phyloP scores from a whole-genome alignment of 2,888 invertebrate genomes.

The Strigamia crassipes region DNA sequence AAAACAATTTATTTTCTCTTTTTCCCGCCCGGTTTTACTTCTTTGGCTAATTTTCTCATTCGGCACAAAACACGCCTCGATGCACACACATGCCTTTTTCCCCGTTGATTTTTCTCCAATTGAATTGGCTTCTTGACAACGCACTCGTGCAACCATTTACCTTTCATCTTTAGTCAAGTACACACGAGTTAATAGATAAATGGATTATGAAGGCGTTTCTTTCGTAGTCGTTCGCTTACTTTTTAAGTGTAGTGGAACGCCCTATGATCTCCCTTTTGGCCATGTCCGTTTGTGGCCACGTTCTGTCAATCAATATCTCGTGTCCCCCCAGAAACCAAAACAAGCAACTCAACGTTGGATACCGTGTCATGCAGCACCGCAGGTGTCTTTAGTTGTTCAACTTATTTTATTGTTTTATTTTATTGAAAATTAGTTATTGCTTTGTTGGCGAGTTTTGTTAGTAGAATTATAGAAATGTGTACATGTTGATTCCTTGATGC shows the following conservation, averaged over 20 bases:
- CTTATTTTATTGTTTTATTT: not conserved
- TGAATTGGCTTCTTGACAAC: constrained; percentile 26
- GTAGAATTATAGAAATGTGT: not conserved
- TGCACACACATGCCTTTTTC: not conserved
- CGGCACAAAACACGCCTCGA: not conserved
- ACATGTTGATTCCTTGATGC: not conserved
- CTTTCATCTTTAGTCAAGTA: not conserved
- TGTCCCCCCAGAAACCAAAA: too few relatives aligned
- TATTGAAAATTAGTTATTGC: not conserved
- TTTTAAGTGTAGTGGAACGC: not conserved
- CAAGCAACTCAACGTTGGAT: too few relatives aligned
- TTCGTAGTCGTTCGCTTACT: not conserved
- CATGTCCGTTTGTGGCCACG: too few relatives aligned
- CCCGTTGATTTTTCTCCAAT: not conserved
- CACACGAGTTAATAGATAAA: not conserved
- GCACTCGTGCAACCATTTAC: not conserved
- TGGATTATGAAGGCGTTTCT: not conserved
- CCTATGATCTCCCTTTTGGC: too few relatives aligned
- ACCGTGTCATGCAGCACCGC: too few relatives aligned
- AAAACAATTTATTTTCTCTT: not conserved
- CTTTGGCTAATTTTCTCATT: not conserved
- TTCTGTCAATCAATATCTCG: too few relatives aligned
- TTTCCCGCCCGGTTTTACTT: not conserved
- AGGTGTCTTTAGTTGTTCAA: too few relatives aligned
- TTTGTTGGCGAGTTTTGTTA: not conserved